Evolutionary conservation across 2,888 invertebrate species (phyloP).

Genomic region (Theodoxus fluviatilis): DNA sequence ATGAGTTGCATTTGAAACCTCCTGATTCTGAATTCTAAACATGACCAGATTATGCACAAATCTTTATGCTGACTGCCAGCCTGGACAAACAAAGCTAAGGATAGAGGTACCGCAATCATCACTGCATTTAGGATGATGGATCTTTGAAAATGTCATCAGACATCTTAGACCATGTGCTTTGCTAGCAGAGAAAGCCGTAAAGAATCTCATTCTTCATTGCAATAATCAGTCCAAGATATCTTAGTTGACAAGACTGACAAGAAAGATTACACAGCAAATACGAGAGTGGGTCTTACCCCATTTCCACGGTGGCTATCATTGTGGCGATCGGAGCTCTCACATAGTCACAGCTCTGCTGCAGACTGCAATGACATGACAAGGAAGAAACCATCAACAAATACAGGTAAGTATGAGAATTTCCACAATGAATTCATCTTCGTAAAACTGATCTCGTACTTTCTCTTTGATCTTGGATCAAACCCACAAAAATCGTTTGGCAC

Average conservation of each 20-base stretch:
- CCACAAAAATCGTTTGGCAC: no score
- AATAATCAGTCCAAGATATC: no score
- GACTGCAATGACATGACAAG: constrained; percentile 70
- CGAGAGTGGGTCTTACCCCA: constrained; percentile 29
- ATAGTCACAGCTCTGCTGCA: constrained; percentile 81
- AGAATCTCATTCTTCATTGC: no score
- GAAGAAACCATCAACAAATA: not conserved
- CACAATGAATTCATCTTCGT: not conserved
- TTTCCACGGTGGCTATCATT: constrained; percentile 38
- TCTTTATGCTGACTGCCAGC: no score
- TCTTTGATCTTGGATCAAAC: no score
- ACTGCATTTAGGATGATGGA: no score
- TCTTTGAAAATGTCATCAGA: no score
- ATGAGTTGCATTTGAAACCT: not conserved
- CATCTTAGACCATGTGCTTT: no score
- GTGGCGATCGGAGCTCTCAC: constrained; percentile 68
- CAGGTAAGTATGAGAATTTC: not conserved
- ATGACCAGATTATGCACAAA: not conserved
- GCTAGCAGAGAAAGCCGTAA: no score
- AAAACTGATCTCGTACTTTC: no score
- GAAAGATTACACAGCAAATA: not conserved
- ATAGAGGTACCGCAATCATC: no score
- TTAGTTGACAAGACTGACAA: not conserved
- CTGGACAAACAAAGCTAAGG: no score
- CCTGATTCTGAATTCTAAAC: not conserved